Base-by-base conservation (phyloP, 2,888 invertebrate species). In the Magallana nippona region DNA sequence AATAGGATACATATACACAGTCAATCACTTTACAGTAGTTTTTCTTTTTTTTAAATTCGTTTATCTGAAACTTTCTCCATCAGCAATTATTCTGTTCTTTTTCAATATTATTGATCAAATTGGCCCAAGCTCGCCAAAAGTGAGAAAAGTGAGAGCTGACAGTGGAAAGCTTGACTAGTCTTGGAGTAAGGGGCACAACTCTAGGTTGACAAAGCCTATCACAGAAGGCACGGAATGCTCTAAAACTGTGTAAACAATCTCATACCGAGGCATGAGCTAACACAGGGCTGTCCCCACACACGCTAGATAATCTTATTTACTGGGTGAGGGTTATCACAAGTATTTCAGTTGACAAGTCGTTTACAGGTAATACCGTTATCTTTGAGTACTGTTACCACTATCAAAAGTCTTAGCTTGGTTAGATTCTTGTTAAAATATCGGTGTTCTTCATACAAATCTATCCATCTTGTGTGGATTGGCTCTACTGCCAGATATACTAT, bases 341-440 rank as follows among this genome's bases (percentile, higher is more conserved):
- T 71, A 71, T 71, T 27, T 27, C 27, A 71, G 71, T 71, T 71
- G 71, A 71, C 71, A 71, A 71, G 71, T 27, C 32, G 27, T 71
- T 71, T 71, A 71, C 71, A 71, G 71, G 71, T 71, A 71, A 27
- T 32, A 71, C 15, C 71, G 11, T 71, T 71, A 71, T 71, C 71
- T 71, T 15, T 10, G 13, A 71, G 71, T 71, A 71, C 71, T 71
- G 71, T 71, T 71, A 27, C 1, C 27, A 22, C 32, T 71, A 71
- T 71, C 71, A 71, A 71, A 71, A 71, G 71, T 71, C 32, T 71
- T 22, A 71, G 71, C 32, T 22, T 22, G 1, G 71, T 71, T 71
- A 71, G 32, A 71, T 71, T 71, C 22, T 71, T 71, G 71, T 71
- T 71, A 71, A 71, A 71, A 71, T 71, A 27, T 71, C 71, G 0